Percentiles rank a stretch among this genome's conserved stretches.
phyloP scores from a whole-genome alignment of 64 coral and sea anemone genomes.

The Porites lutea region DNA sequence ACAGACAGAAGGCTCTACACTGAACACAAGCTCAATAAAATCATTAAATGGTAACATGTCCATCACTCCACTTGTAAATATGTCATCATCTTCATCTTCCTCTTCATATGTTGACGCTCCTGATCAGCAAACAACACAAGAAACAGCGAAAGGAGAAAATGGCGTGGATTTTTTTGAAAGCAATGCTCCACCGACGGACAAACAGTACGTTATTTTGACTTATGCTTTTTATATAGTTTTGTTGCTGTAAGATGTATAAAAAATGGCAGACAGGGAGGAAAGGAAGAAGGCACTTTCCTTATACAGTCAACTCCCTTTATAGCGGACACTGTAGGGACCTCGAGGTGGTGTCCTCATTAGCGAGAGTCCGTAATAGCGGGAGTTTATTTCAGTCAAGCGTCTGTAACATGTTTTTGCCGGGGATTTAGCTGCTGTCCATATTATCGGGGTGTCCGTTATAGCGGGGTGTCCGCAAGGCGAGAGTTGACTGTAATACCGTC shows the following conservation, averaged over 20 bases:
- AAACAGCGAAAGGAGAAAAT: not conserved
- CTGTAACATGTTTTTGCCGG: not conserved
- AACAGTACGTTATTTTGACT: not conserved
- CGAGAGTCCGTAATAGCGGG: slow-evolving; percentile 55
- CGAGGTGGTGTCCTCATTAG: not conserved
- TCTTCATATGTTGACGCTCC: not conserved
- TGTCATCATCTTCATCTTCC: slow-evolving; percentile 28
- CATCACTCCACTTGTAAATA: not conserved
- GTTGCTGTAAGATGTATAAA: not conserved
- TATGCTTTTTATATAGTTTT: not conserved
- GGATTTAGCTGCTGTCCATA: too few species aligned
- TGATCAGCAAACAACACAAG: not conserved
- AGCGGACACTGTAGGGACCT: too few species aligned
- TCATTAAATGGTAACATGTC: slow-evolving; percentile 10
- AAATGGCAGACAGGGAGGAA: not conserved
- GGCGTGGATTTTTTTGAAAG: not conserved
- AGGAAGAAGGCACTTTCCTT: too few species aligned
- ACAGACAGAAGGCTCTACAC: not conserved
- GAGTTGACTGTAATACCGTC: too few species aligned
- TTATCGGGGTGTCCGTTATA: too few species aligned
- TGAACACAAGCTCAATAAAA: slow-evolving; percentile 42
- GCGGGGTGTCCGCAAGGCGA: too few species aligned
- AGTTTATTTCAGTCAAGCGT: slow-evolving; percentile 25
- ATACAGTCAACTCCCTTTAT: too few species aligned
- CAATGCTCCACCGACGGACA: not conserved